Evolutionary conservation across 2,797 vertebrate genomes (phyloP).

Genomic region (Hafferia zeledoni): DNA sequence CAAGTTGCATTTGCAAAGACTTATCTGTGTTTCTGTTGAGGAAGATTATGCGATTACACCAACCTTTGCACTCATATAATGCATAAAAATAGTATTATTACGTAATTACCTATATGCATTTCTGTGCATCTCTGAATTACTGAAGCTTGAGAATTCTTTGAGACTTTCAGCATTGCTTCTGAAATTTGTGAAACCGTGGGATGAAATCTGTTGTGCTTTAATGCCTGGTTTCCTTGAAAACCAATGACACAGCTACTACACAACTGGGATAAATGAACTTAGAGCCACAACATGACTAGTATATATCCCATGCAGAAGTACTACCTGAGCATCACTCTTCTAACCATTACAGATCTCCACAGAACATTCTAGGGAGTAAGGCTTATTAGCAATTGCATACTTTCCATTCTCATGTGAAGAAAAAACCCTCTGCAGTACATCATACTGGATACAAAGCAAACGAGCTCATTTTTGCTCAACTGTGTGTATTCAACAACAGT

Average conservation of each 20-base stretch:
- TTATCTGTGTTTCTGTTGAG: background rate
- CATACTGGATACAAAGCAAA: background rate
- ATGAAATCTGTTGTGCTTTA: background rate
- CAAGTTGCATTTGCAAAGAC: background rate
- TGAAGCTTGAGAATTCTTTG: background rate
- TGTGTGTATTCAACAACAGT: background rate
- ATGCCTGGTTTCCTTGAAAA: background rate
- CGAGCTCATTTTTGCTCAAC: background rate
- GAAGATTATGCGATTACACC: background rate
- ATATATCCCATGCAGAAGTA: background rate
- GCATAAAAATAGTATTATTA: background rate
- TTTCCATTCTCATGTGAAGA: background rate
- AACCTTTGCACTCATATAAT: background rate
- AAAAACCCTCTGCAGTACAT: background rate
- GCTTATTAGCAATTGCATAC: background rate
- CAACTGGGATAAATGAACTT: background rate
- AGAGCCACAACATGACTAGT: background rate
- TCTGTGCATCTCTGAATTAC: background rate
- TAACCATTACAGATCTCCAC: background rate
- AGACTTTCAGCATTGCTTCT: background rate
- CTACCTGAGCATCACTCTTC: background rate
- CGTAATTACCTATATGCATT: background rate
- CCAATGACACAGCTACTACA: background rate
- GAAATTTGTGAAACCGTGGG: background rate
- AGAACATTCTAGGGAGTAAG: background rate